Conservation (phyloP, 2,888 invertebrate genomes). For the Rhodophaea formosa region DNA sequence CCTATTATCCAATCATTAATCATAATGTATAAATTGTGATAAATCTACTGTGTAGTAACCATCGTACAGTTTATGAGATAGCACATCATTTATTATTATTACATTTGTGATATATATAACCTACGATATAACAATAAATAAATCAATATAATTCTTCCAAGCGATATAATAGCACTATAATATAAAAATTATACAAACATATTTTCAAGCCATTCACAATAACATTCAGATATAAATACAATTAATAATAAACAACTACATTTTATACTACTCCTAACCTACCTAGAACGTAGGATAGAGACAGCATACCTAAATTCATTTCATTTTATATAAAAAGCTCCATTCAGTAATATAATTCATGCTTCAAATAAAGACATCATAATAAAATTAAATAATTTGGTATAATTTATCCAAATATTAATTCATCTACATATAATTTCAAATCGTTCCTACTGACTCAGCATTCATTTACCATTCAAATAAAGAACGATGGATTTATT, state of each 20-base stretch:
- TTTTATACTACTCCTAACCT: neutral
- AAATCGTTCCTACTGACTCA: constrained; percentile 14
- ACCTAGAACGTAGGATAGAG: neutral
- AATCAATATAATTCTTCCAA: no score
- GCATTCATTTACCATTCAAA: constrained; percentile 12
- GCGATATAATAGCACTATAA: no score
- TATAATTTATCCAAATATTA: neutral
- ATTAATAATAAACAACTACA: neutral
- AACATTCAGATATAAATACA: neutral
- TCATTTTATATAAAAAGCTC: constrained; percentile 4
- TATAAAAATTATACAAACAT: neutral
- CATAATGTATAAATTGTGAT: no score
- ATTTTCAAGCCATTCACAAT: neutral
- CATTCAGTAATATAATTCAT: constrained; percentile 3
- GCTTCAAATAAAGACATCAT: constrained; percentile 1
- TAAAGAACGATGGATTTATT: constrained; percentile 1
- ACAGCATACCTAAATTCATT: neutral
- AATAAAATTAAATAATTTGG: no score
- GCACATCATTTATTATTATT: no score
- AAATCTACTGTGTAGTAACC: no score
- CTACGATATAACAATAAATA: no score
- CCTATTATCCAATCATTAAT: no score
- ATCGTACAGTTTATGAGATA: no score
- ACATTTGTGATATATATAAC: no score
- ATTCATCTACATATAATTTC: neutral